Evolutionary conservation across 2,113 vertebrate genomes (phyloP), one percentile per base, ranked within the genome.

Genomic region (Leuciscus idus): DNA sequence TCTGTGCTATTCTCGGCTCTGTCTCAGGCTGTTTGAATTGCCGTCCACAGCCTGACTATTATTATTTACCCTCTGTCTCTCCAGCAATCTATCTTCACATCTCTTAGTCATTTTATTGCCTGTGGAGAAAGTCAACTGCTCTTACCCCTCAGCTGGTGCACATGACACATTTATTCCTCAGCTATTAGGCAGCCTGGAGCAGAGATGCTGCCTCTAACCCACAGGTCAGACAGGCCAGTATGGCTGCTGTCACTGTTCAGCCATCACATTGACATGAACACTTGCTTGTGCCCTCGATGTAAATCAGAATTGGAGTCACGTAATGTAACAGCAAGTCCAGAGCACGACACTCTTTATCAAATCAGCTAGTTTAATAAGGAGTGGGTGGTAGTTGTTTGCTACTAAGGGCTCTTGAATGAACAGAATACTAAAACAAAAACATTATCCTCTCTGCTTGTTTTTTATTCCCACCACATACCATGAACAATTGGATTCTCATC

Each of bases 161-260:
- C 74, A 80, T 8, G 28, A 33, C 70, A 62, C 55, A 83, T 86
- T 62, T 30, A 12, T 75, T 84, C 36, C 64, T 77, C 26, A 84
- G 36, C 52, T 77, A 62, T 76, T 76, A 61, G 68, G 52, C 68
- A 39, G 66, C 23, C 50, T 77, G 48, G 36, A 74, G 46, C 55
- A 66, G 46, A 57, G 68, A 76, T 52, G 59, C 77, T 33, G 72
- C 19, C 61, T 82, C 1, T 70, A 26, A 79, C 81, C 68, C 12
- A 19, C 55, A 77, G 74, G 86, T 85, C 80, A 76, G 23, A 68
- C 30, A 30, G 15, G 59, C 21, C 79, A 83, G 57, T 85, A 87
- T 83, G 83, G 75, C 80, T 48, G 52, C 85, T 85, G 85, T 87
- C 88, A 85, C 80, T 74, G 52, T 48, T 30, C 59, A 75, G 77